Evolutionary conservation across 2,888 invertebrate species (phyloP).

Genomic region (Agrochola lota): DNA sequence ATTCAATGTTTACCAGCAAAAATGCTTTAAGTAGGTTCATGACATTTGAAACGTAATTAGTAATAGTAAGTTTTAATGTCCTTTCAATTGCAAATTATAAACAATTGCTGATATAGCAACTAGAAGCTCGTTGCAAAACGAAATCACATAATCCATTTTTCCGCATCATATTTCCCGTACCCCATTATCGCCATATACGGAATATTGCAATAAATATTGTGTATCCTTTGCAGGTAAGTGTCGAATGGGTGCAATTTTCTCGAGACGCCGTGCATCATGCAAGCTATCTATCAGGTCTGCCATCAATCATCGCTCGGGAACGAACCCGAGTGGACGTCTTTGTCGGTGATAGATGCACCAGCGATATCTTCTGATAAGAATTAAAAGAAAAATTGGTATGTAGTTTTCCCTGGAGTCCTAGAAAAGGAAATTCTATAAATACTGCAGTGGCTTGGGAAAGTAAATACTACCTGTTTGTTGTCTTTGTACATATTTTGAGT

Average conservation of each 20-base stretch:
- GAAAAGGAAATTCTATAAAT: not conserved
- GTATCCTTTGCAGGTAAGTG: constrained; percentile 73
- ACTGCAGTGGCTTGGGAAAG: no score
- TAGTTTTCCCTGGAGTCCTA: constrained; percentile 21
- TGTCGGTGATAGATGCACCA: constrained; percentile 56
- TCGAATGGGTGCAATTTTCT: constrained; percentile 71
- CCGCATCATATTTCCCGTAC: constrained; percentile 16
- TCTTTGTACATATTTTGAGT: not conserved
- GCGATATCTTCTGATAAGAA: constrained; percentile 51
- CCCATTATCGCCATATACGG: constrained; percentile 35
- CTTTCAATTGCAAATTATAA: not conserved
- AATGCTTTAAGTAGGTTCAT: not conserved
- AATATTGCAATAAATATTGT: constrained; percentile 58
- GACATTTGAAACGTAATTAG: not conserved
- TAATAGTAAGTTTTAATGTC: not conserved
- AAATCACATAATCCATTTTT: constrained; percentile 20
- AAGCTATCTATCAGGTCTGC: constrained; percentile 69
- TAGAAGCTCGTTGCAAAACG: not conserved
- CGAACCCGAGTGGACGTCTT: constrained; percentile 60
- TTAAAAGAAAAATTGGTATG: constrained; percentile 25
- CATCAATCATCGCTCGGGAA: constrained; percentile 72
- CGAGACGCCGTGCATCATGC: constrained; percentile 67
- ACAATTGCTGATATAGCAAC: not conserved
- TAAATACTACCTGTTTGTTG: not conserved
- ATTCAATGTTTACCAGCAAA: no score